Conservation (phyloP, 1,140 invertebrate genomes). For the Xylocopa sonorina region DNA sequence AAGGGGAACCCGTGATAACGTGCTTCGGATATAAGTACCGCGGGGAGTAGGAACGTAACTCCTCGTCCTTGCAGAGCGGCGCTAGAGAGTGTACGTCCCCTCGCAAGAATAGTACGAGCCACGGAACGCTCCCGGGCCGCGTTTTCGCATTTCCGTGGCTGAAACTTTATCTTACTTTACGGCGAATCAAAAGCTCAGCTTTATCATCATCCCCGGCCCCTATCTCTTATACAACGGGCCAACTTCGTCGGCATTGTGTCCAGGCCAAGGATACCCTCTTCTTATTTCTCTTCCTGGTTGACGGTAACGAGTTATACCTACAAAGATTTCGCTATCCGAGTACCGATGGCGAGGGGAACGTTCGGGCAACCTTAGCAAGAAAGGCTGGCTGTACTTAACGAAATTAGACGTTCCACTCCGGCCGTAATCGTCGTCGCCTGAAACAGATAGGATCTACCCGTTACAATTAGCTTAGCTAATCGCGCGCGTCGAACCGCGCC, state of each 20-base stretch:
- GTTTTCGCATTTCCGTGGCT: constrained; percentile 29
- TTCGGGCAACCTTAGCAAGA: constrained; percentile 38
- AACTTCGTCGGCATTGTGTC: background rate
- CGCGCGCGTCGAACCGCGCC: background rate
- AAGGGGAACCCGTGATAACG: constrained; percentile 59
- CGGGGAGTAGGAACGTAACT: constrained; percentile 37
- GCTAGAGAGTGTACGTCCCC: background rate
- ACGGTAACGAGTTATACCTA: constrained; percentile 9
- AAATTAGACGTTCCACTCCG: constrained; percentile 48
- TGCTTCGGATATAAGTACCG: constrained; percentile 59
- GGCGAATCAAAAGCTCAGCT: constrained; percentile 28
- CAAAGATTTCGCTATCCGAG: background rate
- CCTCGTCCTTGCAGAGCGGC: constrained; percentile 31
- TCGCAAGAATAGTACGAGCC: constrained; percentile 10
- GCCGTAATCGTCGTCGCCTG: constrained; percentile 33
- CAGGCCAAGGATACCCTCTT: background rate
- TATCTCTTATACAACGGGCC: background rate
- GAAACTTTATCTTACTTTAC: constrained; percentile 47
- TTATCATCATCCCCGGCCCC: constrained; percentile 32
- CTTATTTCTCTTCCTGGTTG: background rate
- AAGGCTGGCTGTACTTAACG: constrained; percentile 35
- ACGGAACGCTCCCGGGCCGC: background rate
- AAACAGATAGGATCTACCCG: constrained; percentile 46
- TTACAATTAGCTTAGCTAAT: constrained; percentile 52
- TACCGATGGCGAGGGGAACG: background rate